These are phyloP conservation scores for Sipha flava DNA, from an alignment of 1,140 invertebrate species.

Conservation along the genomic window DNA sequence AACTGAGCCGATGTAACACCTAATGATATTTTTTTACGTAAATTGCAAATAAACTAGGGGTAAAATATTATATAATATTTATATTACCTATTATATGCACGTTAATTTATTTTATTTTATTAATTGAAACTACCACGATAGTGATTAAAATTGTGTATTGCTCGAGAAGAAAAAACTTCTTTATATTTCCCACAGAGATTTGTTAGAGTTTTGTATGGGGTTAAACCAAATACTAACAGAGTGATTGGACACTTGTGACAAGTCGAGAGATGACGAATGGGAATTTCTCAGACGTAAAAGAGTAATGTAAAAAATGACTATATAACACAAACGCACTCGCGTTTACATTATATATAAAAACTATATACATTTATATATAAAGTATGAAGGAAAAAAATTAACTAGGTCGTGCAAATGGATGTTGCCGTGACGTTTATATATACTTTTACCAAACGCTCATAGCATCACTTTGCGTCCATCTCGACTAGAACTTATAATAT, in stretches of 20 bases:
- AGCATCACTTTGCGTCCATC: background rate
- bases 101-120: too few species aligned
- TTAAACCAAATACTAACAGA: background rate
- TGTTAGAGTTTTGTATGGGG: background rate
- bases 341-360: too few species aligned
- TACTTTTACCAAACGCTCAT: background rate
- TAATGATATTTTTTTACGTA: too few species aligned
- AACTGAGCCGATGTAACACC: background rate
- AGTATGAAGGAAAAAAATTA: background rate
- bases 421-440: background rate
- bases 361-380: background rate
- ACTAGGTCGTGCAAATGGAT: background rate
- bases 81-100: too few species aligned
- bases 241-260: background rate
- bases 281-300: background rate
- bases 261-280: background rate
- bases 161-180: too few species aligned
- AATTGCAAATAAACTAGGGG: too few species aligned
- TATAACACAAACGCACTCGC: background rate
- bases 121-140: too few species aligned
- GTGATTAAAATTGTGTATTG: too few species aligned
- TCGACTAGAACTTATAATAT: background rate
- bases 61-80: too few species aligned
- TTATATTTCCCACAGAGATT: background rate
- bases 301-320: background rate